Base-by-base conservation (phyloP, 2,797 vertebrate genomes). In the Eulemur coronatus region DNA sequence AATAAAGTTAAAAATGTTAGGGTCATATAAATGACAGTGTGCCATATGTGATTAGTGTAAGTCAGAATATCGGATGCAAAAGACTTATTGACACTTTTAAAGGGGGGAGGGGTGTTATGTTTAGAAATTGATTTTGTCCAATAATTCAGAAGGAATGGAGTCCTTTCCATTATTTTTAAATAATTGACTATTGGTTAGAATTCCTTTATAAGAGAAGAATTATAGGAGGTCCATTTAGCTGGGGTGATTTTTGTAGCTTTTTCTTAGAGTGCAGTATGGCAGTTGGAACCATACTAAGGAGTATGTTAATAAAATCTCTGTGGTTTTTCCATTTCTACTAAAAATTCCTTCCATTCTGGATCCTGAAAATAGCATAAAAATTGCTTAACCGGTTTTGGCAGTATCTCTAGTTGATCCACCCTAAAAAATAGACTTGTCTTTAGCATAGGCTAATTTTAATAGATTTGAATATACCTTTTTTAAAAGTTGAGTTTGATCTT, bases 341-440 rank as follows among this genome's bases (percentile, higher is more conserved):
- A 85, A 94, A 96, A 85, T 90, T 92, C 59, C 43, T 94, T 88
- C 59, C 89, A 90, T 24, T 78, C 41, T 67, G 84, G 18, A 59
- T 55, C 75, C 72, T 88, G 38, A 79, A 94, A 97, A 94, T 52
- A 95, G 61, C 52, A 81, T 87, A 76, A 67, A 92, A 82, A 70
- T 92, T 82, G 61, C 72, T 88, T 88, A 88, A 63, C 65, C 26
- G 7, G 46, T 4, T 95, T 92, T 90, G 72, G 70, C 61, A 88
- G 0, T 59, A 38, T 81, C 59, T 94, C 43, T 95, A 35, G 20
- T 33, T 65, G 95, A 52, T 55, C 33, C 61, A 63, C 10, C 33
- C 52, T 90, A 46, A 80, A 95, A 97, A 97, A 89, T 28, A 93
- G 33, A 82, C 50, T 82, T 81, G 7, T 89, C 67, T 81, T 95